phyloP scores from a whole-genome alignment of 2,113 vertebrate genomes.

The Egretta garzetta region DNA sequence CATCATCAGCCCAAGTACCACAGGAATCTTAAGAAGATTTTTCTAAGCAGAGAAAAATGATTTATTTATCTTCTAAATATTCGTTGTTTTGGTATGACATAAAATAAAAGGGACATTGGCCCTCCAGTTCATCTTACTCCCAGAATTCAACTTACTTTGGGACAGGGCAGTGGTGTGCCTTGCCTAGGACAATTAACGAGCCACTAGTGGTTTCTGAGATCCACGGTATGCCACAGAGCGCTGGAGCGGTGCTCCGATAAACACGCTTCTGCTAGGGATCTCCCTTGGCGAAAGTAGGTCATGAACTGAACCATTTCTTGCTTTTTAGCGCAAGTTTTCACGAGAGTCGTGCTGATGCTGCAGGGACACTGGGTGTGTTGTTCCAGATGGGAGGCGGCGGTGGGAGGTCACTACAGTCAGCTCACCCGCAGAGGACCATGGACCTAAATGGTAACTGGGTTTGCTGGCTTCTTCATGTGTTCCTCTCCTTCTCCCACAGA shows the following conservation, averaged over 20 bases:
- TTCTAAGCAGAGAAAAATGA: neutral
- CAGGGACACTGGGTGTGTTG: neutral
- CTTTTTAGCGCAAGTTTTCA: neutral
- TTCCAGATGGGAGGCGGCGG: neutral
- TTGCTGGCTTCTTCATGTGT: neutral
- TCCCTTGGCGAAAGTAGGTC: accelerated
- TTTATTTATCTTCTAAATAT: neutral
- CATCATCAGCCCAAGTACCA: neutral
- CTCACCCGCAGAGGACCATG: neutral
- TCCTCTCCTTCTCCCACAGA: neutral
- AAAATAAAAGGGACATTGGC: neutral
- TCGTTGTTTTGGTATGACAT: neutral
- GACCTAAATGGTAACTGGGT: neutral
- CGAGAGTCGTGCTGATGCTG: neutral
- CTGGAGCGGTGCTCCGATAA: neutral
- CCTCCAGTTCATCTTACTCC: neutral
- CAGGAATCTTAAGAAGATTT: neutral
- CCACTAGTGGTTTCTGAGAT: neutral
- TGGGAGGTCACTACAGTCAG: neutral
- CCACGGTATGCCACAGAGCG: accelerated
- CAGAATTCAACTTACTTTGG: neutral
- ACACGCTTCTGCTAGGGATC: neutral
- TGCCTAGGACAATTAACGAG: neutral
- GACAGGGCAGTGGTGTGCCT: neutral
- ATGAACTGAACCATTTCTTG: neutral